Base-by-base conservation (phyloP, 1,140 invertebrate species). In the Asobara japonica region DNA sequence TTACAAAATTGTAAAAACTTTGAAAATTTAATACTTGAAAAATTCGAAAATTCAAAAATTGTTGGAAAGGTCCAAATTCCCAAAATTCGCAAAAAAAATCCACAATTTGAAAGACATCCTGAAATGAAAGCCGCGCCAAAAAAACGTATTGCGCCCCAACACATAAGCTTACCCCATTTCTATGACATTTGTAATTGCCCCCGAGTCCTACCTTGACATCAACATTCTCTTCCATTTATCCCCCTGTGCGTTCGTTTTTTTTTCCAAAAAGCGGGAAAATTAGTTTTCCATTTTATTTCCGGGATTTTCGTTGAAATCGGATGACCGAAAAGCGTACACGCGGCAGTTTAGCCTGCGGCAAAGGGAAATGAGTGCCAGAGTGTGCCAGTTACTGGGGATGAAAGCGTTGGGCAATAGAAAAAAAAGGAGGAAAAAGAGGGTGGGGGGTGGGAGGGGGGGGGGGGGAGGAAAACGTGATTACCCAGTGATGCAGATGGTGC, bases 401-500 rank as follows among this genome's bases (percentile, higher is more conserved):
- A 56, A 56, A 56, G 51, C 51, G 22, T 56, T 56, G 51, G 51
- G 51, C 51, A 25, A 56, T 56, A 56, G 51, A 27, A 20, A 56
- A 56, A 56, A 56, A 56, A 27, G 18, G 11, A 13, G 51, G 13
- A 56, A 20, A 56, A 56, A 56, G 13, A 27, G 22, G n/a, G n/a
- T n/a, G n/a, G n/a, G n/a, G n/a, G n/a, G n/a, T n/a, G n/a, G n/a
- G n/a, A n/a, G n/a, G n/a, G n/a, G n/a, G n/a, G n/a, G n/a, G n/a
- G n/a, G n/a, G 20, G 22, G 51, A 18, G 22, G 25, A 56, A 56
- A 56, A 25, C 51, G 51, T 56, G 51, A 56, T 56, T 56, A 27
- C 51, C 51, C 64, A 72, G 66, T 66, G 48, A 72, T 72, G 48
- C 45, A 72, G 33, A 56, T 56, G 51, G 51, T 25, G 10, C 30